phyloP scores from a whole-genome alignment of 2,113 vertebrate genomes.

The Laticauda laticaudata region DNA sequence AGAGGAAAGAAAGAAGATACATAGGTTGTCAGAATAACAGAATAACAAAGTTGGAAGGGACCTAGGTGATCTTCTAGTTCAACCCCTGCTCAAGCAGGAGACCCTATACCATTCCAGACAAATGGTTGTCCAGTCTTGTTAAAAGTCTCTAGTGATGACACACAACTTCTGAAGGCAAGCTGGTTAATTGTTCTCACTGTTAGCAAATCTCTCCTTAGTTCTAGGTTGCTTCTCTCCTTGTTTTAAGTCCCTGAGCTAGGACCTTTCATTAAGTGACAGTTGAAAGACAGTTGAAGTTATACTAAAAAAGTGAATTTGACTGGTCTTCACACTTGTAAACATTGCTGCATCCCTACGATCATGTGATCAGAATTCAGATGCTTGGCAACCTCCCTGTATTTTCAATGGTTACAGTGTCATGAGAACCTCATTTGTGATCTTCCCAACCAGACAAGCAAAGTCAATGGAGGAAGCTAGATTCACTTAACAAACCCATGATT shows the following conservation, averaged over 20 bases:
- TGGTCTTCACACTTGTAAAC: neutral
- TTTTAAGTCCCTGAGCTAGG: neutral
- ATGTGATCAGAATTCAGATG: neutral
- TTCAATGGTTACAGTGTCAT: neutral
- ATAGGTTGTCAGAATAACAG: neutral
- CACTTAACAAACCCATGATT: neutral
- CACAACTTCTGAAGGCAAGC: neutral
- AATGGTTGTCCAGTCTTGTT: neutral
- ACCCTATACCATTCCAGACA: neutral
- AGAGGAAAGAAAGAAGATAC: neutral
- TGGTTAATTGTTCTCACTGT: neutral
- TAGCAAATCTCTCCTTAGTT: neutral
- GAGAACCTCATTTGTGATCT: neutral
- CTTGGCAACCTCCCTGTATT: neutral
- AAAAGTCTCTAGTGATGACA: neutral
- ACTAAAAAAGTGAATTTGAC: neutral
- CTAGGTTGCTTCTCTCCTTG: neutral
- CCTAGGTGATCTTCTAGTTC: neutral
- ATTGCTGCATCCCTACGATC: neutral
- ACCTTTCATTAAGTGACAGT: neutral
- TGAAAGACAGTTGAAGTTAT: neutral
- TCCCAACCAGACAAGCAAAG: neutral
- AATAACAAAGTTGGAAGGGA: neutral
- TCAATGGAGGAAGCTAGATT: neutral
- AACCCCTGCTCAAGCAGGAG: neutral